phyloP scores from a whole-genome alignment of 1,140 invertebrate species.

The Meloidogyne floridensis region DNA sequence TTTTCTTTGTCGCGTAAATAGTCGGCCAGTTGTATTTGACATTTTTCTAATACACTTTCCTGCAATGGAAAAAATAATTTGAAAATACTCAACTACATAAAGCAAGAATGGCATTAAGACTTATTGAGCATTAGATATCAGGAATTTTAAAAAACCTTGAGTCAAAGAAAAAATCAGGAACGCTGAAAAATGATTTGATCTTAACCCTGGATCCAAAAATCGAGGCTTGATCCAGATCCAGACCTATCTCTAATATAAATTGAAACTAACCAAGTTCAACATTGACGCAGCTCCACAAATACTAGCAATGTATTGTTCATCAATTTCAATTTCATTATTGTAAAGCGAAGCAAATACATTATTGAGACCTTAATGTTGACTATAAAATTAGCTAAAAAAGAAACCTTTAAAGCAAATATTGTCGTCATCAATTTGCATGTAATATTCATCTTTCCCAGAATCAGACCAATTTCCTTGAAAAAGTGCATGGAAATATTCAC shows the following conservation, averaged over 20 bases:
- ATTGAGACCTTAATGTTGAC: slow-evolving; percentile 32
- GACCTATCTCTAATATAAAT: too few species aligned
- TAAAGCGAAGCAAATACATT: slow-evolving; percentile 43
- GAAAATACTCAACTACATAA: not conserved
- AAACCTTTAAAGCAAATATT: slow-evolving; percentile 36
- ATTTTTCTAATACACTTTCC: slow-evolving; percentile 28
- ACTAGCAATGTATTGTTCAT: slow-evolving; percentile 33
- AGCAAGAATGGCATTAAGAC: too few species aligned
- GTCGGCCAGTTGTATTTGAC: slow-evolving; percentile 29
- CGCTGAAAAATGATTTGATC: too few species aligned
- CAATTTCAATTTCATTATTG: slow-evolving; percentile 42
- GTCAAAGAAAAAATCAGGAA: too few species aligned
- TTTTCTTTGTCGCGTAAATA: slow-evolving; percentile 26
- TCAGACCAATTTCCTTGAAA: slow-evolving; percentile 41
- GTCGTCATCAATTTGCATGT: slow-evolving; percentile 25
- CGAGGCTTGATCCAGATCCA: too few species aligned
- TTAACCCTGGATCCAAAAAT: too few species aligned
- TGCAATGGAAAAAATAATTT: slow-evolving; percentile 16
- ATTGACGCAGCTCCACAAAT: slow-evolving; percentile 34
- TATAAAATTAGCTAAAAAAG: slow-evolving; percentile 11
- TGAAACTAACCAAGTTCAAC: slow-evolving; percentile 31
- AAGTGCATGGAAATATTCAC: slow-evolving; percentile 40
- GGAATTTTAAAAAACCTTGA: too few species aligned
- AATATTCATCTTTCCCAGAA: slow-evolving; percentile 25
- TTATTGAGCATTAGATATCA: too few species aligned